These are phyloP conservation scores for Sebastes cheni DNA, from an alignment of 2,797 vertebrate genomes.

Conservation along the genomic window DNA sequence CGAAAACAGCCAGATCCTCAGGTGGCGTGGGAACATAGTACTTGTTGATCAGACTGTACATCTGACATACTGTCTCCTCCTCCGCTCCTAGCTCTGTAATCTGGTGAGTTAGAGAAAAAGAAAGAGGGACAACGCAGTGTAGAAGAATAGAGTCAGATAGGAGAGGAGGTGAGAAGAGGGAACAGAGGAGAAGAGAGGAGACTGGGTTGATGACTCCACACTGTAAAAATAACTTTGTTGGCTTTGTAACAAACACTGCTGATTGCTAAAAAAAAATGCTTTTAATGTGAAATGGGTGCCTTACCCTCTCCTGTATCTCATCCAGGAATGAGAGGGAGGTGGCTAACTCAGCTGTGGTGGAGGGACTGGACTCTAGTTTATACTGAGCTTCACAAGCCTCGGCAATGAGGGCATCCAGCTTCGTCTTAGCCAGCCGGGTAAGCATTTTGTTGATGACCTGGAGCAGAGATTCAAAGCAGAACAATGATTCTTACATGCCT, in stretches of 20 bases:
- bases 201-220: neutral
- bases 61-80: conserved; percentile 77
- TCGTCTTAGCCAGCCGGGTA: conserved; percentile 82
- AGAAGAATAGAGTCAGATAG: neutral
- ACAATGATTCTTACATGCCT: neutral
- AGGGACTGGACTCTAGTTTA: conserved; percentile 81
- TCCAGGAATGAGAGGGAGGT: conserved; percentile 85
- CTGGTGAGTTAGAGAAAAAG: conserved; percentile 60
- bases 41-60: conserved; percentile 86
- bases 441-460: conserved; percentile 86
- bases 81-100: conserved; percentile 81
- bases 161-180: neutral
- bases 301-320: conserved; percentile 88
- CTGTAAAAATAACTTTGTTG: neutral
- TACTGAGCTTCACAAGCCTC: conserved; percentile 85
- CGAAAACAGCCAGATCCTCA: conserved; percentile 85
- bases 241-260: neutral
- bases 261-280: neutral
- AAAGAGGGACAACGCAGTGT: neutral
- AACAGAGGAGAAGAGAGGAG: neutral
- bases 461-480: conserved; percentile 14
- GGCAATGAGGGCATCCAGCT: conserved; percentile 79
- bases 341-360: conserved; percentile 83
- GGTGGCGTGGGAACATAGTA: conserved; percentile 83
- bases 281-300: neutral